Conservation (phyloP, 2,888 invertebrate genomes). For the Drosophila subsilvestris region DNA sequence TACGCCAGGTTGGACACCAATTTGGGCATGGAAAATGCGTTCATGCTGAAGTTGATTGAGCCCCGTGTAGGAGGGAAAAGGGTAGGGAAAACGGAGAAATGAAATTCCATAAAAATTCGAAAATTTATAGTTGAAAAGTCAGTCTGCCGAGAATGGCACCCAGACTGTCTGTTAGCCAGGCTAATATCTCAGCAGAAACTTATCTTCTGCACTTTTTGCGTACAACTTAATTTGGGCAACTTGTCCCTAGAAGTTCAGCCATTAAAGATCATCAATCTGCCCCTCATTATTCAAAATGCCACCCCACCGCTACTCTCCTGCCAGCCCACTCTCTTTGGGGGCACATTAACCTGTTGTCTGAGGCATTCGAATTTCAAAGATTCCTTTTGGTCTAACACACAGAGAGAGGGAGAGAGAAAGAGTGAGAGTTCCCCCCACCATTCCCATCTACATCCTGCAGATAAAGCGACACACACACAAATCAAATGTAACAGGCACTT, state of each 20-base stretch:
- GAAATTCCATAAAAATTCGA: slow-evolving; percentile 2
- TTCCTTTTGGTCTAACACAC: slow-evolving; percentile 1
- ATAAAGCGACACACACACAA: slow-evolving; percentile 36
- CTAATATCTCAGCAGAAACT: slow-evolving; percentile 3
- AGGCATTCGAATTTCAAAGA: slow-evolving; percentile 21
- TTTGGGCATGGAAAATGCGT: slow-evolving; percentile 26
- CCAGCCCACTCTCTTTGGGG: slow-evolving; percentile 17
- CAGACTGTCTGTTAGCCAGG: background rate
- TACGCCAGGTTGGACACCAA: slow-evolving; percentile 44
- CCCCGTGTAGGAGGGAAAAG: slow-evolving; percentile 12
- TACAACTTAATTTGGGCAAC: slow-evolving; percentile 40
- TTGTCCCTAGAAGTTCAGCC: slow-evolving; percentile 31
- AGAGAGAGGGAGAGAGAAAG: background rate
- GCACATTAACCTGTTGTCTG: slow-evolving; percentile 72
- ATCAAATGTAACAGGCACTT: slow-evolving; percentile 57
- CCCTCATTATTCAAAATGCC: slow-evolving; percentile 46
- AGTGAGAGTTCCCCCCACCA: background rate
- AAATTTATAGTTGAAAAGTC: background rate
- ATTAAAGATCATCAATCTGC: slow-evolving; percentile 46
- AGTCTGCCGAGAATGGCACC: background rate
- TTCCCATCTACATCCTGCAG: slow-evolving; percentile 4
- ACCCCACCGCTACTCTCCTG: slow-evolving; percentile 8
- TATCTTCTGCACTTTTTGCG: slow-evolving; percentile 4
- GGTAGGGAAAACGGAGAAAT: background rate
- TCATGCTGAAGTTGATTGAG: slow-evolving; percentile 36